A percentile compares a stretch with the other conserved stretches of the same genome.
Conservation (phyloP, 2,888 invertebrate species). For the Idaea aversata region DNA sequence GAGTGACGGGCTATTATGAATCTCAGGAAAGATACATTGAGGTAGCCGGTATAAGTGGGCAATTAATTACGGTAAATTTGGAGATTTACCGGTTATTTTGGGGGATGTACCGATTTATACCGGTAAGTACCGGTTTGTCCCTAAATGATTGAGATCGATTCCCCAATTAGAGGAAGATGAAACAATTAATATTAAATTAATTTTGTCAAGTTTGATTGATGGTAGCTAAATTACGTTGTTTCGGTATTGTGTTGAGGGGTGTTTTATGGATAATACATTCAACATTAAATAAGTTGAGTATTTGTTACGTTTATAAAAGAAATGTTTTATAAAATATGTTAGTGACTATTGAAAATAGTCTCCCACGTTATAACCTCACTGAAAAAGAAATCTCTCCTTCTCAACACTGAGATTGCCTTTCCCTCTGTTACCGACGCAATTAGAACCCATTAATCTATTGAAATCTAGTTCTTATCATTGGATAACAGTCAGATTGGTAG, state of each 20-base stretch:
- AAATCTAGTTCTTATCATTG: too few relatives aligned
- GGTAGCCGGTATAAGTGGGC: conserved; percentile 33
- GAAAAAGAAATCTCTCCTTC: too few relatives aligned
- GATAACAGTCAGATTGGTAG: too few relatives aligned
- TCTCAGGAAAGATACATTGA: conserved; percentile 41
- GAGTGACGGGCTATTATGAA: conserved; percentile 44
- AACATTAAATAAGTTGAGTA: background rate
- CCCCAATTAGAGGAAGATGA: background rate
- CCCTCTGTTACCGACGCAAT: too few relatives aligned
- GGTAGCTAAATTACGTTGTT: background rate
- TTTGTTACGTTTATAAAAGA: background rate
- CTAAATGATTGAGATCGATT: background rate
- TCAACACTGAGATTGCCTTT: too few relatives aligned
- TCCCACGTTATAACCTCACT: too few relatives aligned
- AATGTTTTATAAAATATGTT: background rate
- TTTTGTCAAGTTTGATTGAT: background rate
- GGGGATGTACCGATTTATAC: conserved; percentile 2
- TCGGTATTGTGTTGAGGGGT: background rate
- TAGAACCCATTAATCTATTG: too few relatives aligned
- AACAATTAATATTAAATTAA: background rate
- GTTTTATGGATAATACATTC: background rate
- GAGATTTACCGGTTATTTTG: conserved; percentile 30
- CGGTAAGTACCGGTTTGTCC: background rate
- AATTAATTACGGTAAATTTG: conserved; percentile 29
- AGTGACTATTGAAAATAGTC: too few relatives aligned